Conservation (phyloP, 2,113 vertebrate genomes). For the Cyphomyrus plagiostoma region DNA sequence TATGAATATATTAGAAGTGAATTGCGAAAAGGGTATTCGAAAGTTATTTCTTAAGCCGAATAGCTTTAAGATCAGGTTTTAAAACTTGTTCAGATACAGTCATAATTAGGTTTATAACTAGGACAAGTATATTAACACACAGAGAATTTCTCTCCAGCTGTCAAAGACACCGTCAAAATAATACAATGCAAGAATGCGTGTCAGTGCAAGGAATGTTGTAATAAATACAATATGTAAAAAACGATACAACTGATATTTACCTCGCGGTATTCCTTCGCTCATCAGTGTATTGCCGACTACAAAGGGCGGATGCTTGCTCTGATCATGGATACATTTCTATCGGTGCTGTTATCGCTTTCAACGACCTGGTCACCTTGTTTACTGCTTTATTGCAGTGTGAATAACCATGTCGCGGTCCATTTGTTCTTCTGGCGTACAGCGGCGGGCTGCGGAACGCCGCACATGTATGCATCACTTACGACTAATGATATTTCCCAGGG, state of each 20-base stretch:
- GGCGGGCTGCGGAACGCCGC: background rate
- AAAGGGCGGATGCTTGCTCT: background rate
- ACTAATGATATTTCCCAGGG: background rate
- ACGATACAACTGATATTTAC: background rate
- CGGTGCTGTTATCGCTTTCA: background rate
- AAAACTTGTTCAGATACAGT: background rate
- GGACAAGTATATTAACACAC: background rate
- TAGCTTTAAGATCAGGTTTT: background rate
- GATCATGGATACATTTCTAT: background rate
- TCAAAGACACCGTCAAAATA: background rate
- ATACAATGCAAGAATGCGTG: background rate
- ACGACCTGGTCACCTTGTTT: background rate
- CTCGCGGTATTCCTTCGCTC: background rate
- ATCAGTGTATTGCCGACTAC: background rate
- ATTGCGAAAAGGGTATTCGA: background rate
- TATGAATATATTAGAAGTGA: background rate
- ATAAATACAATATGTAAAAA: background rate
- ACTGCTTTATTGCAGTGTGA: background rate
- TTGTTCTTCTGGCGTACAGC: background rate
- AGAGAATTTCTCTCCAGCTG: background rate
- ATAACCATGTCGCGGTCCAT: background rate
- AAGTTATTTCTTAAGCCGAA: background rate
- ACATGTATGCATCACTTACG: constrained; percentile 17
- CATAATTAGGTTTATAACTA: background rate
- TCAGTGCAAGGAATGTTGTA: background rate